Percentiles rank a stretch among this genome's conserved stretches.
Conservation (phyloP, 2,113 vertebrate species). For the Nannobrachium achirus region DNA sequence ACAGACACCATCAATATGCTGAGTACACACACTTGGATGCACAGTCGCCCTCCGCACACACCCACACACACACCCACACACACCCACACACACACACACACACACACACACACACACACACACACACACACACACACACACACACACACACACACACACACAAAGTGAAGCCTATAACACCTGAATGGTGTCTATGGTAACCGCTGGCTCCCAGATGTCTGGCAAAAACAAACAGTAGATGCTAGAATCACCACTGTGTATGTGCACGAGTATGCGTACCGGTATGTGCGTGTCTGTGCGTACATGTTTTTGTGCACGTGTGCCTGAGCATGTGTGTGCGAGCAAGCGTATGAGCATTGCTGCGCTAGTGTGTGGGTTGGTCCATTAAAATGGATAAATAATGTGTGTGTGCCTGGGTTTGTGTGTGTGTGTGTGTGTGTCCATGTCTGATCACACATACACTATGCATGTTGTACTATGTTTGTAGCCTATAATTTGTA, state of each 20-base stretch:
- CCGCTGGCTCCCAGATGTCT: slow-evolving; percentile 29
- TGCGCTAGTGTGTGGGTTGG: background rate
- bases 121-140: background rate
- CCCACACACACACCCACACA: slow-evolving; percentile 5
- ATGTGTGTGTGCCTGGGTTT: slow-evolving; percentile 6
- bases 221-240: background rate
- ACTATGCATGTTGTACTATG: too few species aligned
- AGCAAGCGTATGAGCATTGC: background rate
- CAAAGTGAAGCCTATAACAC: slow-evolving; percentile 49
- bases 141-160: slow-evolving; percentile 23
- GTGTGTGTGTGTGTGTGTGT: slow-evolving; percentile 16
- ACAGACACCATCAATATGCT: slow-evolving; percentile 33
- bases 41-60: slow-evolving; percentile 7
- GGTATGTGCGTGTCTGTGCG: slow-evolving; percentile 13
- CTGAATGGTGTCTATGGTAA: slow-evolving; percentile 65
- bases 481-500: too few species aligned
- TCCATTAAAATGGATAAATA: too few species aligned
- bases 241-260: background rate
- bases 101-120: slow-evolving; percentile 7
- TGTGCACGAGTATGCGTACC: background rate
- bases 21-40: slow-evolving; percentile 1
- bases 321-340: background rate
- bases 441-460: too few species aligned
- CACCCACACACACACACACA: background rate
- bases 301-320: background rate